phyloP scores from a whole-genome alignment of 64 coral and sea anemone genomes.

The Pocillopora damicornis region DNA sequence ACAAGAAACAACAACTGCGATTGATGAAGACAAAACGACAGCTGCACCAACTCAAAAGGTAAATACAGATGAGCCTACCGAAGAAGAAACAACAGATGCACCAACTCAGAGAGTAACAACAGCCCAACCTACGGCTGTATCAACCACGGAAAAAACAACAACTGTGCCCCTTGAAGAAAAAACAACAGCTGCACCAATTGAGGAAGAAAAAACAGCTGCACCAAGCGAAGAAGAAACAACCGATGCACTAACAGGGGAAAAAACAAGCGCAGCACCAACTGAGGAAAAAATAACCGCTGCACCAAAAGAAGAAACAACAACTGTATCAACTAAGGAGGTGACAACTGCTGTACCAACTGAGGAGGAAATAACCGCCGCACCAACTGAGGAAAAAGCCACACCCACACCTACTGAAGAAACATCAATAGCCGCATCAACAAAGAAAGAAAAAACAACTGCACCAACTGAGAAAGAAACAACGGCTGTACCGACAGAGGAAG shows the following conservation, averaged over 20 bases:
- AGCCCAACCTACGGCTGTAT: not conserved
- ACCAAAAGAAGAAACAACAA: not conserved
- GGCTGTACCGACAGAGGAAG: not conserved
- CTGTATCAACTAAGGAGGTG: not conserved
- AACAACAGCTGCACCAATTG: not conserved
- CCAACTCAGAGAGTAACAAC: not conserved
- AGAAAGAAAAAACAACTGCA: too few relatives aligned
- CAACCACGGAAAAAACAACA: not conserved
- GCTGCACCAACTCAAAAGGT: not conserved
- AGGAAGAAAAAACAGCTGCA: not conserved
- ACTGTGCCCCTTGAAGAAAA: not conserved
- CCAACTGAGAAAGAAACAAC: too few relatives aligned
- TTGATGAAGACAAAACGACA: not conserved
- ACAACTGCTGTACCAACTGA: not conserved
- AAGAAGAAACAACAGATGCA: not conserved
- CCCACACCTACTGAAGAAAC: not conserved
- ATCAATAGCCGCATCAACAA: too few relatives aligned
- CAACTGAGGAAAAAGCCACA: too few relatives aligned
- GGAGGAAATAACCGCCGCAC: not conserved
- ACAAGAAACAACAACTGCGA: not conserved
- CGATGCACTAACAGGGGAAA: not conserved
- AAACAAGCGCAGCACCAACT: not conserved
- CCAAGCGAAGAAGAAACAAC: not conserved
- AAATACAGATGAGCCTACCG: not conserved
- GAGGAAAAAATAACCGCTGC: not conserved